Base-by-base conservation (phyloP, 2,113 vertebrate genomes). In the Rhombomys opimus region DNA sequence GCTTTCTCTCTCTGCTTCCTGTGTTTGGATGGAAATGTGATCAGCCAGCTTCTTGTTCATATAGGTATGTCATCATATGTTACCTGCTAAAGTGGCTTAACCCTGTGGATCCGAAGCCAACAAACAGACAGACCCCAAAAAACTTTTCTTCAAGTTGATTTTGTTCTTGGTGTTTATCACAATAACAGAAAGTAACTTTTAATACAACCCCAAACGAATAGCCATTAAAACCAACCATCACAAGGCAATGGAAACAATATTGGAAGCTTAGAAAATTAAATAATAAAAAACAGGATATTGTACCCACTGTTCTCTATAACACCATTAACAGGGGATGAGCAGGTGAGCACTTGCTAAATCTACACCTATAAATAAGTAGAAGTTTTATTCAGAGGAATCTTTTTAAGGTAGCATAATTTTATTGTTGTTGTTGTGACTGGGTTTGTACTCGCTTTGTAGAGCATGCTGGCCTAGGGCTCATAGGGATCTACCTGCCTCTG, bases 371-470 rank as follows among this genome's bases (percentile, higher is more conserved):
- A 91, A 78, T 91, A 32, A 93, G 80, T 95, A 63, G 46, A 85
- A 76, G 7, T 90, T 90, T 92, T 88, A 75, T 87, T 95, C 9
- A 94, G 85, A 93, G 75, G 88, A 95, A 89, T 91, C 41, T 73
- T 78, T 91, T 65, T 46, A 87, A 86, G 87, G 9, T 70, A 89
- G 59, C 27, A 41, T 89, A 72, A 57, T 27, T 46, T 46, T 46
- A 46, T 46, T 46, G 46, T 46, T 5, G 46, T 46, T 46, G 46
- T 46, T 46, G 46, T 46, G 46, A 46, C 46, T 46, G 46, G 46
- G 46, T 46, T 46, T 46, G 46, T 46, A 46, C 46, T 46, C 46
- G 46, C 46, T 46, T 46, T 46, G 46, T 46, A 46, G 46, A 46
- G 46, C 46, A 46, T 46, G 46, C 46, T 46, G 46, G 46, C 46